These are phyloP conservation scores for Antennarius maculatus DNA, from an alignment of 2,797 vertebrate genomes.

Conservation along the genomic window DNA sequence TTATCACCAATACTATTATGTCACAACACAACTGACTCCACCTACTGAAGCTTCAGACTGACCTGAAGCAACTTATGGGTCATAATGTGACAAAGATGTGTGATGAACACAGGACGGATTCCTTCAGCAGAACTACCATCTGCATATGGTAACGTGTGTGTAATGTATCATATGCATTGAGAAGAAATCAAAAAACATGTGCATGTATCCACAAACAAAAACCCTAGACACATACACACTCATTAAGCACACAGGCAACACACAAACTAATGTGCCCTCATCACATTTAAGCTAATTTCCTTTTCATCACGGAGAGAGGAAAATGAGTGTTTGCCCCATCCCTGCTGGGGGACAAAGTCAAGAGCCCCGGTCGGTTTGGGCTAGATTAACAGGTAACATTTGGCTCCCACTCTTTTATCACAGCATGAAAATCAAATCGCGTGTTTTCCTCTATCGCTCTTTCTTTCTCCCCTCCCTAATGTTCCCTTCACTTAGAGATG, in stretches of 20 bases:
- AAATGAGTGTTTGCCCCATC: slow-evolving; percentile 84
- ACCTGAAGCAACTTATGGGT: slow-evolving; percentile 22
- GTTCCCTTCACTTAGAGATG: slow-evolving; percentile 99
- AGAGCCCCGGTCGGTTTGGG: slow-evolving; percentile 80
- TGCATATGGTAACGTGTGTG: slow-evolving; percentile 65
- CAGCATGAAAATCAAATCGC: slow-evolving; percentile 93
- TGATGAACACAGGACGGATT: slow-evolving; percentile 59
- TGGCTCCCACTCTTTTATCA: slow-evolving; percentile 88
- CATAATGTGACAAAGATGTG: slow-evolving; percentile 16
- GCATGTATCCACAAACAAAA: slow-evolving; percentile 33
- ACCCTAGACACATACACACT: slow-evolving; percentile 41
- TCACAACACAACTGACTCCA: not conserved
- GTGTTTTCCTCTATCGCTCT: slow-evolving; percentile 88
- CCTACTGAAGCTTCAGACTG: slow-evolving; percentile 15
- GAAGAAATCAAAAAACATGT: slow-evolving; percentile 31
- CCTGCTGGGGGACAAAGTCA: slow-evolving; percentile 85
- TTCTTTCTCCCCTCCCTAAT: slow-evolving; percentile 83
- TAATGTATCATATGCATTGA: slow-evolving; percentile 22
- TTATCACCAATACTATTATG: too few relatives aligned
- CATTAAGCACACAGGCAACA: slow-evolving; percentile 54
- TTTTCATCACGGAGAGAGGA: slow-evolving; percentile 83
- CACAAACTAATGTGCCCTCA: slow-evolving; percentile 77
- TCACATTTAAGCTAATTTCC: slow-evolving; percentile 83
- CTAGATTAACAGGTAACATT: slow-evolving; percentile 88
- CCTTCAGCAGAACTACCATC: slow-evolving; percentile 52